Conservation (phyloP, 2,797 vertebrate genomes). For the Sebastes cheni region DNA sequence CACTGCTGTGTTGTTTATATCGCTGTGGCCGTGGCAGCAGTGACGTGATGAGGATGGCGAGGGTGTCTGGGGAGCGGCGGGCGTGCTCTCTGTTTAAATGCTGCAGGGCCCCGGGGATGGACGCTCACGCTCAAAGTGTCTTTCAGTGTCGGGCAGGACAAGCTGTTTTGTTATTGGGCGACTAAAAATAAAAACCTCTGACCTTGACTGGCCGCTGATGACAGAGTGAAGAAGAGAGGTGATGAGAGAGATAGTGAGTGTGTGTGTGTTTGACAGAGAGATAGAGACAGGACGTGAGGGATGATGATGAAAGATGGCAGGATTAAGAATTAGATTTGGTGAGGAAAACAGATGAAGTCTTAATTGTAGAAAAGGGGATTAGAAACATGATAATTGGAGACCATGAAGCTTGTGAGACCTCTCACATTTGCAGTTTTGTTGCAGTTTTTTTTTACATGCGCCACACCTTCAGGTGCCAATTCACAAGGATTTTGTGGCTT, state of each 20-base stretch:
- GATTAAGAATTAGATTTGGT: background rate
- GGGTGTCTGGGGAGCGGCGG: conserved; percentile 40
- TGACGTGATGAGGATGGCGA: conserved; percentile 44
- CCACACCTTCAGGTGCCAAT: background rate
- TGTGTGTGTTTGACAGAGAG: conserved; percentile 9
- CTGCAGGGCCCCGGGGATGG: conserved; percentile 40
- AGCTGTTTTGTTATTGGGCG: conserved; percentile 59
- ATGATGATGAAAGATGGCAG: background rate
- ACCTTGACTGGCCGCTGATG: conserved; percentile 64
- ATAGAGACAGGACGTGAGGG: conserved; percentile 4
- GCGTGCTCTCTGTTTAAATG: conserved; percentile 53
- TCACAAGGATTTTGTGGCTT: background rate
- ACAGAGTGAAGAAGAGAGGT: conserved; percentile 34
- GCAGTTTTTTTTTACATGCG: background rate
- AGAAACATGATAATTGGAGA: background rate
- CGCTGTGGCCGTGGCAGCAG: conserved; percentile 34
- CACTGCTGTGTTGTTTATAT: conserved; percentile 29
- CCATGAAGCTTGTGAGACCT: background rate
- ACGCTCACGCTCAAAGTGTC: conserved; percentile 53
- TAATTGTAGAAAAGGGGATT: background rate
- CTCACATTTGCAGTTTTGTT: background rate
- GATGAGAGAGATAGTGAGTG: conserved; percentile 25
- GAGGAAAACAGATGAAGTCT: conserved; percentile 10
- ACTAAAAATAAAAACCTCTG: conserved; percentile 71
- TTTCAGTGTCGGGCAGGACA: conserved; percentile 56